A percentile compares a stretch with the other conserved stretches of the same genome.
These are phyloP conservation scores for Myotis lucifugus DNA, from an alignment of 2,113 vertebrate genomes.

Conservation along the genomic window DNA sequence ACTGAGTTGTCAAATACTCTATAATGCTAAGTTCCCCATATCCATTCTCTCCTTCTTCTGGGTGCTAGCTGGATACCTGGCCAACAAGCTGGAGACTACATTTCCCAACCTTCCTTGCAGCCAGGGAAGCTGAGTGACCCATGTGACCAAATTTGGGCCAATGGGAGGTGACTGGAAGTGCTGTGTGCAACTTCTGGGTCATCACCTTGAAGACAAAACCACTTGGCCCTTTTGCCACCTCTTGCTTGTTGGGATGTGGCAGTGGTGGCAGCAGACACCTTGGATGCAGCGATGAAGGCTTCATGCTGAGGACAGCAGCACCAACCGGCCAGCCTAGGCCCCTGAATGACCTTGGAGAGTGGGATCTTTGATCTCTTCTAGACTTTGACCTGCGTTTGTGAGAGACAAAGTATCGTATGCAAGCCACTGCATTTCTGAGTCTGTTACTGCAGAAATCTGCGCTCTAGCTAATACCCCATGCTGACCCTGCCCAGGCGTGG, in stretches of 20 bases:
- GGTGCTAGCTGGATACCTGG: not conserved
- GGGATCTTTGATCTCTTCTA: not conserved
- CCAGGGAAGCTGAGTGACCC: not conserved
- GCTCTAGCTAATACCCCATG: fast-evolving
- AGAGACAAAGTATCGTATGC: not conserved
- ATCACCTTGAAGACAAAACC: not conserved
- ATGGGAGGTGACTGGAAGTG: not conserved
- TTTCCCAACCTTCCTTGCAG: not conserved
- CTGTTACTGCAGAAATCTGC: not conserved
- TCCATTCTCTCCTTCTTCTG: not conserved
- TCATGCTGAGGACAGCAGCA: fast-evolving
- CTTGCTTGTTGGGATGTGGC: not conserved
- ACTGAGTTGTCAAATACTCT: not conserved
- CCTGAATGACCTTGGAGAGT: not conserved
- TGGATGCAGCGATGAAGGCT: not conserved
- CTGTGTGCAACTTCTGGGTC: not conserved
- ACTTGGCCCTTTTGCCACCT: not conserved
- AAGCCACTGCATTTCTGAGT: not conserved
- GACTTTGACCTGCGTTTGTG: not conserved
- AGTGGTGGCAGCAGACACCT: not conserved
- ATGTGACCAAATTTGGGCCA: not conserved
- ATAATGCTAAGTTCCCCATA: not conserved
- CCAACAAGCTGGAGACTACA: not conserved
- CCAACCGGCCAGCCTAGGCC: not conserved
- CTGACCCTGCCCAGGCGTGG: fast-evolving